Evolutionary conservation across 2,888 invertebrate species (phyloP).

Genomic region (Lithophane semibrunnea): DNA sequence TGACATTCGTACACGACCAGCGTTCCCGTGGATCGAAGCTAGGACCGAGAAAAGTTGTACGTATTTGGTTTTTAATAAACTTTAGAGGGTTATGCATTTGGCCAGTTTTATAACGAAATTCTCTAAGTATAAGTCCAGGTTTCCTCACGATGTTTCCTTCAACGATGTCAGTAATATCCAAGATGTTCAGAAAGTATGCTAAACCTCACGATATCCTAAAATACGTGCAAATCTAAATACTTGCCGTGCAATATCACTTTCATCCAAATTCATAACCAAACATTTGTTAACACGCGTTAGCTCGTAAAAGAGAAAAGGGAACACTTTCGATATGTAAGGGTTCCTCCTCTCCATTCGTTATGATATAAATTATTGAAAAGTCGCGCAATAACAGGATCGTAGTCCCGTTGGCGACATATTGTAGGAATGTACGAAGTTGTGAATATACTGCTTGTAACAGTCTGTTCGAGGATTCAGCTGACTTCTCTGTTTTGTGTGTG

Average conservation of each 20-base stretch:
- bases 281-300: constrained; percentile 57
- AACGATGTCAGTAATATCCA: not conserved
- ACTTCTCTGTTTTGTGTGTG: constrained; percentile 23
- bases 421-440: constrained; percentile 83
- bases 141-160: not conserved
- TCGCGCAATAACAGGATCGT: constrained; percentile 81
- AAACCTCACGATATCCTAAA: not conserved
- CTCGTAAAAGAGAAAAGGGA: constrained; percentile 58
- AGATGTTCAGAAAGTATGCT: not conserved
- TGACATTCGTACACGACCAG: no score
- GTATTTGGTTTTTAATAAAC: not conserved
- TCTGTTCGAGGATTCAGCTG: constrained; percentile 47
- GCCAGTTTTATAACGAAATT: not conserved
- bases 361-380: constrained; percentile 87
- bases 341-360: constrained; percentile 72
- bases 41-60: no score
- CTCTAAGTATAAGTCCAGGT: no score
- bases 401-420: constrained; percentile 79
- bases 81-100: not conserved
- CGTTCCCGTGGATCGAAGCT: no score
- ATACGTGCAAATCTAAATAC: not conserved
- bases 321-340: constrained; percentile 60
- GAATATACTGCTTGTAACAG: constrained; percentile 79
- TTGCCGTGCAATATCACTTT: constrained; percentile 4
- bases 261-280: constrained; percentile 59